Conservation (phyloP, 2,113 vertebrate species). For the Fukomys damarensis region DNA sequence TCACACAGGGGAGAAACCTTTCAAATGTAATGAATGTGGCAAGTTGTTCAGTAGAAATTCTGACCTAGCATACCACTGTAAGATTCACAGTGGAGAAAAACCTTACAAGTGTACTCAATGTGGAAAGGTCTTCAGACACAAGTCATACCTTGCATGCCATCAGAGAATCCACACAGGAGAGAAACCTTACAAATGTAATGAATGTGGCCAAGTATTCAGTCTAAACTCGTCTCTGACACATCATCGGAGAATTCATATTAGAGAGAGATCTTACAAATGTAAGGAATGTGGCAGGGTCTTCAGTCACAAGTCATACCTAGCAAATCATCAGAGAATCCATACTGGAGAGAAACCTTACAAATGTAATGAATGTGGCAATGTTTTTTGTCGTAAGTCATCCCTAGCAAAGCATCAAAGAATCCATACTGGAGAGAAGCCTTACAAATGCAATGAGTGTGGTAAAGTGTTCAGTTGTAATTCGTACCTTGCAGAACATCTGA, state of each 20-base stretch:
- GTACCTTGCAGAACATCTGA: neutral
- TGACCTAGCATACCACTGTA: neutral
- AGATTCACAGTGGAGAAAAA: neutral
- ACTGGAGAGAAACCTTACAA: neutral
- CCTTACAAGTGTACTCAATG: neutral
- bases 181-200: slow-evolving; percentile 14
- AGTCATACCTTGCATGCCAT: neutral
- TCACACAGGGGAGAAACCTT: neutral
- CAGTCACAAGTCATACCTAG: neutral
- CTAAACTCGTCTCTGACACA: neutral
- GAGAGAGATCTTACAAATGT: neutral
- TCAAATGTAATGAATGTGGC: neutral
- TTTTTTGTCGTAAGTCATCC: neutral
- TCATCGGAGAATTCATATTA: slow-evolving; percentile 15
- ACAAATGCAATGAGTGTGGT: neutral
- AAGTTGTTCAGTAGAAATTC: neutral
- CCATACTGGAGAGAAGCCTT: neutral
- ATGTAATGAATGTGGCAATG: neutral
- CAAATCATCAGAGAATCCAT: neutral
- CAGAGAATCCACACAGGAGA: neutral
- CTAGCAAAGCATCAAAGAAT: neutral
- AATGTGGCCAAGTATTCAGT: neutral
- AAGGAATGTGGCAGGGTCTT: neutral
- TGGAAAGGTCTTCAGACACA: neutral
- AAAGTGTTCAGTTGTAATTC: neutral